These are phyloP conservation scores for Drosophila meridiana DNA, from an alignment of 2,888 invertebrate species.

Conservation along the genomic window DNA sequence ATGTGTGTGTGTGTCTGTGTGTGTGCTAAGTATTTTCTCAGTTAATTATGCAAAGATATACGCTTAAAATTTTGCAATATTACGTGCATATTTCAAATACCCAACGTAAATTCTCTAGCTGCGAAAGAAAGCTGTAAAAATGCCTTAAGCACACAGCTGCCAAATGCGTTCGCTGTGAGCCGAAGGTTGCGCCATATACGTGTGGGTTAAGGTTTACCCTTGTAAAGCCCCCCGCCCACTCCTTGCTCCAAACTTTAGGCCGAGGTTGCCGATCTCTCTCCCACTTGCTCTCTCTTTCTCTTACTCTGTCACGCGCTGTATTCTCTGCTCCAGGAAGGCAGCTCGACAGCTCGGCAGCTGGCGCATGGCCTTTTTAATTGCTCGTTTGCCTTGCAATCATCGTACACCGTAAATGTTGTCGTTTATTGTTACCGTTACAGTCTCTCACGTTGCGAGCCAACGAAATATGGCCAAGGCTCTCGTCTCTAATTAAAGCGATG, in stretches of 20 bases:
- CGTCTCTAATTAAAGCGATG: slow-evolving; percentile 69
- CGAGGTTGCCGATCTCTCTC: slow-evolving; percentile 15
- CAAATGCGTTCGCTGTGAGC: slow-evolving; percentile 36
- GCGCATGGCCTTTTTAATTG: slow-evolving; percentile 75
- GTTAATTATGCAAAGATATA: slow-evolving; percentile 81
- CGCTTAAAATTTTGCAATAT: slow-evolving; percentile 80
- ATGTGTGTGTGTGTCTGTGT: slow-evolving; percentile 26
- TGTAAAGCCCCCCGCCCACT: slow-evolving; percentile 10
- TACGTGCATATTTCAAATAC: slow-evolving; percentile 81
- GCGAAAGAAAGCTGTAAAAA: slow-evolving; percentile 70
- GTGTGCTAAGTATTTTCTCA: slow-evolving; percentile 75
- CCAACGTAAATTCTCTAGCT: slow-evolving; percentile 60
- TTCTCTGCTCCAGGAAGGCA: slow-evolving; percentile 6
- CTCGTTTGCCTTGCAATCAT: slow-evolving; percentile 78
- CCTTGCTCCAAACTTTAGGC: slow-evolving; percentile 30
- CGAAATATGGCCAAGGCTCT: slow-evolving; percentile 57
- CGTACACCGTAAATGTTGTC: slow-evolving; percentile 72
- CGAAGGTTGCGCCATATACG: slow-evolving; percentile 56
- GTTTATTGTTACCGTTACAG: slow-evolving; percentile 68
- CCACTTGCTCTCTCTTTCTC: background rate
- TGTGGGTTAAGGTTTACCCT: slow-evolving; percentile 47
- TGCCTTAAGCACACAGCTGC: slow-evolving; percentile 65
- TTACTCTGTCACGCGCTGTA: background rate
- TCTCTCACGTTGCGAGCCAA: slow-evolving; percentile 50
- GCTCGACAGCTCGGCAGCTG: slow-evolving; percentile 57